Evolutionary conservation across 2,797 vertebrate species (phyloP), one percentile per base, ranked within the genome.

Genomic region (Parotocinclus haroldoi): DNA sequence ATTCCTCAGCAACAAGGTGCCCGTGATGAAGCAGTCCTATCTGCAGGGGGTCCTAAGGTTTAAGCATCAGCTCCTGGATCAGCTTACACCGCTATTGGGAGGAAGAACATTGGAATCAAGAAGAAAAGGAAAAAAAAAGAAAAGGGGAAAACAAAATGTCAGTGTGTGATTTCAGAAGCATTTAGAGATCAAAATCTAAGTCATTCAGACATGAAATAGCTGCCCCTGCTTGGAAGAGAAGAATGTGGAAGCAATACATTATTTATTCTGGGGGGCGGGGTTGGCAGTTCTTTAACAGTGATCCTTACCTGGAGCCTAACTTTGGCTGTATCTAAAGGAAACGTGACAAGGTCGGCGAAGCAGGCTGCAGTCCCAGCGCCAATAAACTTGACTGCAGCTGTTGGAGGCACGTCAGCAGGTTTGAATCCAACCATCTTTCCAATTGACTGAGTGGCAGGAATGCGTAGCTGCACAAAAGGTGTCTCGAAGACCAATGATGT

Each of bases 301-400:
- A 62, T 7, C 51, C 72, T 68, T 78, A 95, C 94, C 92, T 96
- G 93, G 49, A 95, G 85, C 52, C 93, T 79, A 76, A 95, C 94
- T 92, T 96, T 95, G 9, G 93, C 93, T 0, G 93, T 96, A 79
- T 95, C 94, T 78, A 95, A 77, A 9, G 93, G 94, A 78, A 94
- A 95, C 13, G 94, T 96, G 79, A 95, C 75, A 63, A 96, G 85
- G 79, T 96, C 94, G 4, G 94, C 93, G 0, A 95, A 87, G 82
- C 94, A 96, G 27, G 91, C 93, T 0, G 93, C 92, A 1, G 89
- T 90, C 59, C 93, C 93, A 10, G 93, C 93, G 11, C 92, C 92
- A 0, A 96, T 65, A 79, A 95, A 94, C 85, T 94, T 96, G 13
- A 94, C 89, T 0, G 85, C 79, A 51, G 91, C 89, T 0, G 92